Evolutionary conservation across 2,888 invertebrate genomes (phyloP), one percentile per base, ranked within the genome.

Genomic region (Cheilosia impressa): DNA sequence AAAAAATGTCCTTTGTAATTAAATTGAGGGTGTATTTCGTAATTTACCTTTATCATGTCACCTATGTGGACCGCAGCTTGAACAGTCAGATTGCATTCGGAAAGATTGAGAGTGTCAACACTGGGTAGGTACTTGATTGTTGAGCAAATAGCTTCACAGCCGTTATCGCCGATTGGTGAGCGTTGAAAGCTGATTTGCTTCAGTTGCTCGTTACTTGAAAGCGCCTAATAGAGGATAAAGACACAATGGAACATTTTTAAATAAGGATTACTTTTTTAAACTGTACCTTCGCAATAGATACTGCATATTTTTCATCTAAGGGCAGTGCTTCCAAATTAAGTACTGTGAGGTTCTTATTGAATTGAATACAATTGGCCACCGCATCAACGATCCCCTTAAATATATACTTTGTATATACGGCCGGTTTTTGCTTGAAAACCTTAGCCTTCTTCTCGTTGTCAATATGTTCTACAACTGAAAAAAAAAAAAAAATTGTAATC

Each of bases 261-360:
- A 27, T 22, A 27, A 27, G 6, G 6, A 27, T 27, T 13, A 53
- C 27, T 17, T 58, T 57, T 15, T 31, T 24, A 38, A 38, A 47
- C 19, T 53, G 17, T 50, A 93, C 95, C 94, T 93, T 94, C 89
- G 93, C 94, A 89, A 93, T 93, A 3, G 93, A 93, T 34, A 94
- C 94, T 41, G 96, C 91, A 88, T 96, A 96, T 17, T 95, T 95
- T 87, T 94, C 93, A 87, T 94, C 94, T 58, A 97, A 89, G 0
- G 96, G 96, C 31, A 97, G 90, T 0, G 96, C 96, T 89, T 96
- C 96, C 15, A 97, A 91, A 82, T 95, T 93, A 31, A 97, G 90
- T 5, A 93, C 92, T 1, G 94, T 93, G 10, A 96, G 91, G 17
- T 94, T 93, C 43, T 94, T 93, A 17, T 95, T 96, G 87, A 94